Percentiles rank a stretch among this genome's conserved stretches.
phyloP scores from a whole-genome alignment of 2,113 vertebrate genomes.

The Bolborhynchus lineola region DNA sequence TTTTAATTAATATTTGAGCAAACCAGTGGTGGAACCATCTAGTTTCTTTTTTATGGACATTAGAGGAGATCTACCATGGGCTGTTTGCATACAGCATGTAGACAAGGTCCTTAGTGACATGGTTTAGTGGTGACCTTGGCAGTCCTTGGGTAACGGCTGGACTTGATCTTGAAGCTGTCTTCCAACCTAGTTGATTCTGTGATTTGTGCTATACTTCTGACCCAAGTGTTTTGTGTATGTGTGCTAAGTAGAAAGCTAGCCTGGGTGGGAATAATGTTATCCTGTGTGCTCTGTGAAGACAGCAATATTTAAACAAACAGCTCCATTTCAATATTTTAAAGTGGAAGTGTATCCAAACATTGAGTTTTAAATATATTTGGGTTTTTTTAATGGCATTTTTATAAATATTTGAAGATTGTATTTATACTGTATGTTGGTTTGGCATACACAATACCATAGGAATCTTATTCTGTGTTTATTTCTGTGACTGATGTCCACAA shows the following conservation, averaged over 20 bases:
- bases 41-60: background rate
- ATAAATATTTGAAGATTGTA: background rate
- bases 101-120: background rate
- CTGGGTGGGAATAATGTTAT: background rate
- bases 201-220: background rate
- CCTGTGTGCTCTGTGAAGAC: background rate
- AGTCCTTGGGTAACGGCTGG: background rate
- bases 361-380: background rate
- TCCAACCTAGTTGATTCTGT: background rate
- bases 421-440: background rate
- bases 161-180: background rate
- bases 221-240: background rate
- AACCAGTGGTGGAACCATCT: background rate
- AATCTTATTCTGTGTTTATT: background rate
- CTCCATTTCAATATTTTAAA: background rate
- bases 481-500: background rate
- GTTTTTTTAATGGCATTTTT: accelerated
- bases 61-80: background rate
- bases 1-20: background rate
- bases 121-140: background rate
- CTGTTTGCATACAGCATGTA: background rate
- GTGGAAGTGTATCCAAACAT: background rate
- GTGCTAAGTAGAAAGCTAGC: background rate
- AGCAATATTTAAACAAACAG: background rate
- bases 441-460: background rate